phyloP scores from a whole-genome alignment of 2,113 vertebrate species.

The Indicator indicator region DNA sequence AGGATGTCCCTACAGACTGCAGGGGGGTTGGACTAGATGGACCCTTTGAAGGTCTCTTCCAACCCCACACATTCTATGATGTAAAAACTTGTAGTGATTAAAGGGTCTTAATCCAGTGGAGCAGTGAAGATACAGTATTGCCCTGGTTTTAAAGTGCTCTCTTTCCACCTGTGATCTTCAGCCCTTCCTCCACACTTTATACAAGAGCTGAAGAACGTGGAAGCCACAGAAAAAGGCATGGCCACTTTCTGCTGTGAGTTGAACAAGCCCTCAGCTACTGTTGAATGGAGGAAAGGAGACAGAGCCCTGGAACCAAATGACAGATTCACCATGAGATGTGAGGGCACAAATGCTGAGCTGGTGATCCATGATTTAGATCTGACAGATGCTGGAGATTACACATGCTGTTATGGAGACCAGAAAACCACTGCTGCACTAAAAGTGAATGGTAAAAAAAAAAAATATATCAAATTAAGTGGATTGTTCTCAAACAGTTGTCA shows the following conservation, averaged over 20 bases:
- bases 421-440: constrained; percentile 79
- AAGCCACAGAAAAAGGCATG: constrained; percentile 39
- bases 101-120: not conserved
- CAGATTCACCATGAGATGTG: constrained; percentile 76
- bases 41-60: no score
- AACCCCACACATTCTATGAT: no score
- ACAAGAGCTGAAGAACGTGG: constrained; percentile 32
- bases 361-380: constrained; percentile 69
- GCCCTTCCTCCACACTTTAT: constrained; percentile 62
- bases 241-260: constrained; percentile 66
- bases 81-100: not conserved
- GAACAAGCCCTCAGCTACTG: constrained; percentile 6
- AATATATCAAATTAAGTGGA: not conserved
- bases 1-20: no score
- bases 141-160: not conserved
- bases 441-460: constrained; percentile 78
- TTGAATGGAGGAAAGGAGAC: constrained; percentile 71
- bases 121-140: rapidly evolving
- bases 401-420: constrained; percentile 84
- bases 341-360: constrained; percentile 71
- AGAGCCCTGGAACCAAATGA: constrained; percentile 53
- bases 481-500: not conserved
- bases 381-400: constrained; percentile 80
- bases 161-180: constrained; percentile 51
- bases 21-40: no score